A percentile compares a stretch with the other conserved stretches of the same genome.
These are phyloP conservation scores for Magallana ariakensis DNA, from an alignment of 1,140 invertebrate species.

Conservation along the genomic window DNA sequence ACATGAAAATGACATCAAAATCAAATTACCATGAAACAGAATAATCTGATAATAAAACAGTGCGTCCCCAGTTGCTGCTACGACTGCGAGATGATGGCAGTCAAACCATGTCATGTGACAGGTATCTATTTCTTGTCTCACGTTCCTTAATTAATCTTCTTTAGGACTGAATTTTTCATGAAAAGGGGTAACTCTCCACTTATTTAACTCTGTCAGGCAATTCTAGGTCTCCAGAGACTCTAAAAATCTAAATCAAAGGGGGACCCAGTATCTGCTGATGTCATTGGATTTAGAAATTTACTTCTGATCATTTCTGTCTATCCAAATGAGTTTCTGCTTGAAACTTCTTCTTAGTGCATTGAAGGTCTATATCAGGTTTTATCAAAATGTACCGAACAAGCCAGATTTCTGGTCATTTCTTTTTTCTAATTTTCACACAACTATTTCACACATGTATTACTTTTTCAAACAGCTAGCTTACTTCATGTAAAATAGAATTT, in stretches of 20 bases:
- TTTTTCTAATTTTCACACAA: too few relatives aligned
- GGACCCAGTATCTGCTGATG: conserved; percentile 8
- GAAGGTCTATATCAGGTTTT: too few relatives aligned
- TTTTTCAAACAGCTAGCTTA: too few relatives aligned
- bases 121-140: conserved; percentile 40
- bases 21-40: conserved; percentile 22
- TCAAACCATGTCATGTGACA: conserved; percentile 20
- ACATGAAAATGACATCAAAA: conserved; percentile 34
- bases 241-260: neutral
- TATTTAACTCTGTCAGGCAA: conserved; percentile 36
- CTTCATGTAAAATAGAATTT: too few relatives aligned
- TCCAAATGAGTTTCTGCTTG: too few relatives aligned
- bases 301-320: too few relatives aligned
- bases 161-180: conserved; percentile 43
- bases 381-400: too few relatives aligned
- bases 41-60: conserved; percentile 24
- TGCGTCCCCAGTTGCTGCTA: neutral
- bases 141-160: conserved; percentile 34
- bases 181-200: neutral
- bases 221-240: conserved; percentile 1
- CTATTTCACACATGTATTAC: too few relatives aligned
- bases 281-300: neutral
- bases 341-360: too few relatives aligned
- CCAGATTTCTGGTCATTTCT: too few relatives aligned
- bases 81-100: neutral